These are phyloP conservation scores for Eurois occulta DNA, from an alignment of 2,888 invertebrate species.

Conservation along the genomic window DNA sequence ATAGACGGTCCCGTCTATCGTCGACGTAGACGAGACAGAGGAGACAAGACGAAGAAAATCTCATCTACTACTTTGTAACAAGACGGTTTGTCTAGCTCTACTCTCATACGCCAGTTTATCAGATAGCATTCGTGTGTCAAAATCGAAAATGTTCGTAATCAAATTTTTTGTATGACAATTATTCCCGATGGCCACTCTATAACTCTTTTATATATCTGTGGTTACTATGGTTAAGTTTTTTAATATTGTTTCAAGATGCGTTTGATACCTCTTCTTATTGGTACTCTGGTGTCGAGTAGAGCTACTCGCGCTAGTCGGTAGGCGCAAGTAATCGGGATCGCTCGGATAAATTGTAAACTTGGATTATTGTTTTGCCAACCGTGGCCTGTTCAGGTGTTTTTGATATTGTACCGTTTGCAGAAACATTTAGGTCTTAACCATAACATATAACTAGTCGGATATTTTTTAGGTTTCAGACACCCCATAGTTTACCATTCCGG, in stretches of 20 bases:
- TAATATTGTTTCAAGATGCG: neutral
- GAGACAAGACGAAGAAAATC: too few species aligned
- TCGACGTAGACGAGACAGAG: too few species aligned
- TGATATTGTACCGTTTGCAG: constrained; percentile 79
- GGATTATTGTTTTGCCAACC: constrained; percentile 82
- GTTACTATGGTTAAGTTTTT: neutral
- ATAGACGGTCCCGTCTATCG: too few species aligned
- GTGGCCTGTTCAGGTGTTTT: constrained; percentile 82
- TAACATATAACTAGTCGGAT: neutral
- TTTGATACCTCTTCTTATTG: constrained; percentile 19
- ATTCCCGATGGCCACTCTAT: too few species aligned
- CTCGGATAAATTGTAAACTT: constrained; percentile 74
- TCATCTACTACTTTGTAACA: too few species aligned
- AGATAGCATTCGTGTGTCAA: too few species aligned
- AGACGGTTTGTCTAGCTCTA: too few species aligned
- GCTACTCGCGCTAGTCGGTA: constrained; percentile 66
- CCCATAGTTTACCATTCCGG: neutral
- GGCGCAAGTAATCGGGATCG: constrained; percentile 78
- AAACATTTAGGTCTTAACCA: constrained; percentile 36
- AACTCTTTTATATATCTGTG: too few species aligned
- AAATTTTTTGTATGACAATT: too few species aligned
- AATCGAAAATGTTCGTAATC: too few species aligned
- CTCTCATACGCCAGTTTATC: too few species aligned
- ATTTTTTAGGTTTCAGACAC: neutral
- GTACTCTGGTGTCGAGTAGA: constrained; percentile 44